Base-by-base conservation (phyloP, 2,113 vertebrate species). In the Guaruba guarouba region DNA sequence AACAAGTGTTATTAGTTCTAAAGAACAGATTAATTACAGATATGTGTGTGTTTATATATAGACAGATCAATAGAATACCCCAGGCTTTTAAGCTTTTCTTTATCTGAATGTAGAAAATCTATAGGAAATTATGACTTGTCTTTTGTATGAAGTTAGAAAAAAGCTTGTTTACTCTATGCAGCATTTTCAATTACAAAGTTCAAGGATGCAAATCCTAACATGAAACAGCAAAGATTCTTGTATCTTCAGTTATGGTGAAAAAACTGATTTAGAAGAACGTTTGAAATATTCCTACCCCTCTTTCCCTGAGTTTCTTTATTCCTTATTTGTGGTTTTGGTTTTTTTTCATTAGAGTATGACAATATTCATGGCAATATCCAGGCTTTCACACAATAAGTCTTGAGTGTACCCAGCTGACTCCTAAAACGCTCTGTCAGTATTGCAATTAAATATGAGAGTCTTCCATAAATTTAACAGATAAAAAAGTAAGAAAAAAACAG, bases 291-390 rank as follows among this genome's bases (percentile, higher is more conserved):
- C 95, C 94, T 94, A 82, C 77, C 92, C 82, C 90, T 91, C 95
- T 94, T 96, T 96, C 95, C 97, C 94, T 86, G 78, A 92, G 86
- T 95, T 95, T 94, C 96, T 96, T 90, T 97, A 96, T 93, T 91
- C 97, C 94, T 94, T 98, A 95, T 98, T 97, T 97, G 98, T 98
- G 97, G 57, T 59, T 59, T n/a, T 59, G 33, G 9, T 24, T 35
- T 91, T 97, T 89, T 97, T 97, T 97, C 95, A 91, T 98, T 97
- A 97, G 97, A 98, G 94, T 98, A 98, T 97, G 97, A 95, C 96
- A 97, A 97, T 98, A 98, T 97, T 98, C 97, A 97, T 97, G 97
- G 96, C 98, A 98, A 97, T 97, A 98, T 97, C 97, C 98, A 98
- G 98, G 98, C 98, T 98, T 98, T 98, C 96, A 39, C 95, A 91